A percentile compares a stretch with the other conserved stretches of the same genome.
Conservation (phyloP, 2,113 vertebrate species). For the Bubalus kerabau region DNA sequence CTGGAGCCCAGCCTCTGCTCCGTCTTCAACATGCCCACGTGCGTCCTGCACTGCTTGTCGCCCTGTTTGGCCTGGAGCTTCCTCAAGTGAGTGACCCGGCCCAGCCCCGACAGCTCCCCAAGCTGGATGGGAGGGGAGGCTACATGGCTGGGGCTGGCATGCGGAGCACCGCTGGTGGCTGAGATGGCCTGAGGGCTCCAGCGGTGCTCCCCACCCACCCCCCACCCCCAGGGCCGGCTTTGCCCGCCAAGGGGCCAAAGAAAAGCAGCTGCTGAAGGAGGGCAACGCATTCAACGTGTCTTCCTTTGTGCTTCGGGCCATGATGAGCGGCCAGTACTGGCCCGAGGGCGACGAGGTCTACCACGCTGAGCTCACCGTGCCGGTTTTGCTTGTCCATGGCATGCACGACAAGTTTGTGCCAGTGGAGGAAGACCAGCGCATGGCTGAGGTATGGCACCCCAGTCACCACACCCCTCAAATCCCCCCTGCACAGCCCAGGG, state of each 20-base stretch:
- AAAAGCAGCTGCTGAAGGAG: conserved; percentile 95
- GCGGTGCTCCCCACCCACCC: neutral
- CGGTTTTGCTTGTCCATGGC: conserved; percentile 93
- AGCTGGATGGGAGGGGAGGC: neutral
- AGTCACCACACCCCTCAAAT: neutral
- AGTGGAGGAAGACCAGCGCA: conserved; percentile 95
- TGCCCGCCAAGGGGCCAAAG: conserved; percentile 95
- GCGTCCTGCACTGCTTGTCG: conserved; percentile 91
- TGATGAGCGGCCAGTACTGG: conserved; percentile 99
- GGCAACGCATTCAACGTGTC: conserved; percentile 97
- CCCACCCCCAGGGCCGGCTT: conserved; percentile 88
- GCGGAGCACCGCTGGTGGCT: fast-evolving
- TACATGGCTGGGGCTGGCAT: neutral
- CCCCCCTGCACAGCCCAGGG: neutral
- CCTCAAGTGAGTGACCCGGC: conserved; percentile 85
- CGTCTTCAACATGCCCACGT: conserved; percentile 96
- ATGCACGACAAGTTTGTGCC: conserved; percentile 98
- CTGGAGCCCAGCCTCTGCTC: conserved; percentile 96
- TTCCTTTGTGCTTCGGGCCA: conserved; percentile 95
- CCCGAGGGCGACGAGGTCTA: conserved; percentile 96
- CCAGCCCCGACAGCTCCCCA: neutral
- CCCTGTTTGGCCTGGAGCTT: conserved; percentile 96
- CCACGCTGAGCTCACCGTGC: conserved; percentile 95
- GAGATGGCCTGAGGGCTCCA: neutral
- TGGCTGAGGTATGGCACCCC: conserved; percentile 88